Evolutionary conservation across 2,113 vertebrate genomes (phyloP), one percentile per base, ranked within the genome.

Genomic region (Urocynchramus pylzowi): DNA sequence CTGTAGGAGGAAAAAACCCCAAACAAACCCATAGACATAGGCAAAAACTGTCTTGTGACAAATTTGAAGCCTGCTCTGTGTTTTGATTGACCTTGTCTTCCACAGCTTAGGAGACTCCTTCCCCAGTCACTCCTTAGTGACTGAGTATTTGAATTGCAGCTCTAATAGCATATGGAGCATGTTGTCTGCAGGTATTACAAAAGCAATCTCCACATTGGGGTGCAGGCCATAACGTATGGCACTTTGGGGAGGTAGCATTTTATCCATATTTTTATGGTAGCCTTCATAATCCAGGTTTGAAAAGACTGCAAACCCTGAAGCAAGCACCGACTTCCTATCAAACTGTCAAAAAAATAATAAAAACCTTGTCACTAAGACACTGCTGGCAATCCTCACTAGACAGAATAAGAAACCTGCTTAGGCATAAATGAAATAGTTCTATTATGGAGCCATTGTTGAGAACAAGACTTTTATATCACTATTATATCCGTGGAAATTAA

Each of bases 141-240:
- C 94, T 27, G 98, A 96, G 33, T 59, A 45, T 80, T 87, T 92
- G 97, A 98, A 98, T 98, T 98, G 98, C 90, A 98, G 97, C 97
- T 98, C 98, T 95, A 98, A 98, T 93, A 99, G 97, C 52, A 97
- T 98, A 96, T 97, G 98, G 95, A 99, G 98, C 70, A 97, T 94
- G 84, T 97, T 98, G 97, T 98, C 98, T 37, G 98, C 98, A 42
- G 98, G 98, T 95, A 97, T 98, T 83, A 98, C 90, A 97, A 98
- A 98, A 95, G 98, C 97, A 74, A 96, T 98, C 93, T 99, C 98
- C 27, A 97, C 96, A 1, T 97, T 98, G 94, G 98, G 98, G 92
- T 98, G 98, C 23, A 97, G 95, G 81, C 98, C 97, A 78, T 97
- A 97, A 96, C 94, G 87, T 94, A 97, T 97, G 24, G 97, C 98